Percentiles rank a stretch among this genome's conserved stretches.
Evolutionary conservation across 2,888 invertebrate species (phyloP).

Genomic region (Eulithis prunata): DNA sequence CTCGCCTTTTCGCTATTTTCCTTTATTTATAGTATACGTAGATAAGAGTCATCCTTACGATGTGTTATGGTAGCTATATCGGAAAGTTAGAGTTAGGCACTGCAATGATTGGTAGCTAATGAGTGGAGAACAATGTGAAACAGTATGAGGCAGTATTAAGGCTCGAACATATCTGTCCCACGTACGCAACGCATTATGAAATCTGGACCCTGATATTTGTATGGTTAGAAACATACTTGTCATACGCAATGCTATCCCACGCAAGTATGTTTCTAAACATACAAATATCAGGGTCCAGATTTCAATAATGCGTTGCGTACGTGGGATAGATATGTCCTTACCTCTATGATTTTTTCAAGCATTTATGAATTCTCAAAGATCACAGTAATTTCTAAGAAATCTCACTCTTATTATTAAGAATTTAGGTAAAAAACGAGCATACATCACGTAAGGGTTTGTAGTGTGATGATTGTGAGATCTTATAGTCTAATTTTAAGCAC

Average conservation of each 20-base stretch:
- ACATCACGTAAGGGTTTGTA: background rate
- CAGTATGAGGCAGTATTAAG: background rate
- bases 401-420: background rate
- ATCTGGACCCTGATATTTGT: too few species aligned
- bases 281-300: too few species aligned
- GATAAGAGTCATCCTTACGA: slow-evolving; percentile 16
- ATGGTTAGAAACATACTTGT: too few species aligned
- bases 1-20: slow-evolving; percentile 6
- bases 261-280: too few species aligned
- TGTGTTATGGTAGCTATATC: slow-evolving; percentile 18
- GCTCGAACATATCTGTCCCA: too few species aligned
- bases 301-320: too few species aligned
- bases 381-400: slow-evolving; percentile 15
- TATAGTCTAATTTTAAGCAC: slow-evolving; percentile 7
- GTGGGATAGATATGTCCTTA: too few species aligned
- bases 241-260: too few species aligned
- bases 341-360: slow-evolving; percentile 24
- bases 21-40: slow-evolving; percentile 24
- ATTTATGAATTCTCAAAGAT: slow-evolving; percentile 16
- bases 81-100: slow-evolving; percentile 14
- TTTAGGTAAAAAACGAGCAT: background rate
- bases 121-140: background rate
- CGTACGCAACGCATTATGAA: too few species aligned
- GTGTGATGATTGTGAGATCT: background rate
- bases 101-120: slow-evolving; percentile 2